Base-by-base conservation (phyloP, 2,888 invertebrate species). In the Malacosoma neustria region DNA sequence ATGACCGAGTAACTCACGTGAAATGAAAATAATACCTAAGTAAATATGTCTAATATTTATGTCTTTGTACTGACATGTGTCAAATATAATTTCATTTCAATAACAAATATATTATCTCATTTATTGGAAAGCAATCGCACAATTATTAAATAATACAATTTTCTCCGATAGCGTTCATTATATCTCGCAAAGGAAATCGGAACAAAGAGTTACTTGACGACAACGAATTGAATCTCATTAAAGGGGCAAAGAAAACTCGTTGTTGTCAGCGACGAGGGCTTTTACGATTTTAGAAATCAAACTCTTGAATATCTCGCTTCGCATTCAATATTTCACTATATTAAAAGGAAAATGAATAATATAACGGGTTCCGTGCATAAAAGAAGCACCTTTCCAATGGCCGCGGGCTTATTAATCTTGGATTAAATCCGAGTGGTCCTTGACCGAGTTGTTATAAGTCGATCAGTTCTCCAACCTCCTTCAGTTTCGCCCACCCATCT, bases 201-300 rank as follows among this genome's bases (percentile, higher is more conserved):
- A 22, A 22, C 22, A 46, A 42, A 37, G 36, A 43, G 36, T 39
- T 41, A 51, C 43, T 50, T 34, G 15, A 37, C 37, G 43, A 51
- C 49, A 49, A 48, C 51, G 45, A 47, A 44, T 48, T 40, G 50
- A 51, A 52, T 53, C 52, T 51, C 47, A 51, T 54, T 53, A 51
- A 43, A 42, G 36, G 37, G 30, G 45, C 43, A 48, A 53, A 50
- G 51, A 45, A 54, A 52, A 48, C 46, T 48, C 46, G 45, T 48
- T 41, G 41, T 35, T 33, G 39, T 39, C 44, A 37, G 40, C 32
- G 36, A 33, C 39, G 22, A 37, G 33, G 34, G 31, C 38, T 39
- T 40, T 47, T 44, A 33, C 38, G 43, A 45, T 46, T 47, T 45
- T 42, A 33, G 35, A 48, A 49, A 47, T 45, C 37, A 48, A 49